Base-by-base conservation (phyloP, 35 echinoderm and acorn worm species). In the Apostichopus japonicus region DNA sequence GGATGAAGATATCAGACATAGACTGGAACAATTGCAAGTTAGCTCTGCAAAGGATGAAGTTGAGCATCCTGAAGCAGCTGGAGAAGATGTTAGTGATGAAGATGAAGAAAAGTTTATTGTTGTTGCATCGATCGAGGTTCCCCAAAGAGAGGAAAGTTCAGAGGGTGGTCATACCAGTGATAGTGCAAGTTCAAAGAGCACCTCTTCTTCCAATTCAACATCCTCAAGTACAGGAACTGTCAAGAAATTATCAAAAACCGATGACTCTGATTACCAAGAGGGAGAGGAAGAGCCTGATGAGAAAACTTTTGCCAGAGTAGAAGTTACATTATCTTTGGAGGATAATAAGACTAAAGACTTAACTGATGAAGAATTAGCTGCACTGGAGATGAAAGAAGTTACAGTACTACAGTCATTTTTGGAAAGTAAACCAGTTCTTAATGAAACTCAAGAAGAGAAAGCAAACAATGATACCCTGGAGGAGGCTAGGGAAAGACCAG, bases 401-500 rank as follows among this genome's bases (percentile, higher is more conserved):
- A 11, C 57, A 54, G 56, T 56, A 15, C n/a, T 62, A 51, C 81
- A 84, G 81, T 84, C 81, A 54, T 84, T 84, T 84, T 55, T 84
- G n/a, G 81, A 84, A 57, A 22, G n/a, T 8, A 14, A 84, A 23
- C 81, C 81, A n/a, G 10, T 8, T 10, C 6, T 51, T 23, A 19
- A 59, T 84, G 55, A 52, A 54, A 80, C 6, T 44, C 27, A 84
- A 84, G 51, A 58, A 84, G 9, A 8, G 8, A 21, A 84, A 57
- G 81, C 23, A 58, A 23, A 57, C n/a, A 58, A 79, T 24, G 77
- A 24, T 79, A 79, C 54, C 78, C 5, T 6, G 81, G 21, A 23
- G 57, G 10, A 13, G n/a, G 8, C 16, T 58, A 57, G 14, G 6
- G 4, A 84, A 59, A 24, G 81, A 84, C 21, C 54, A 75, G 16